Conservation (phyloP, 1,140 invertebrate species). For the Bradynema listronoti region DNA sequence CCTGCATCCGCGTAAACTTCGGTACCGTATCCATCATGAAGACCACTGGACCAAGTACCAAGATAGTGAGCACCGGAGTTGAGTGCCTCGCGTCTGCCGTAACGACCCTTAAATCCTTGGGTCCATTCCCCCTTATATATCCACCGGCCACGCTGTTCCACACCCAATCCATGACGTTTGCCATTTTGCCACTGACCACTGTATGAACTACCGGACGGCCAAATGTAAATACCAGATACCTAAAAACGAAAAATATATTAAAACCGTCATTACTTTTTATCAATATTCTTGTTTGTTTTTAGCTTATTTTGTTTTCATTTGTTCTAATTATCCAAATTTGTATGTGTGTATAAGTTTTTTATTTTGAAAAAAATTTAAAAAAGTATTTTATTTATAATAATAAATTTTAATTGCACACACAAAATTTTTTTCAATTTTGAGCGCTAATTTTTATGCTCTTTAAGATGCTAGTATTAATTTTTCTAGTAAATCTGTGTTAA, state of each 20-base stretch:
- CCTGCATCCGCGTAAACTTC: slow-evolving; percentile 98
- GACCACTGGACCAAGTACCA: slow-evolving; percentile 95
- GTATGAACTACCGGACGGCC: slow-evolving; percentile 91
- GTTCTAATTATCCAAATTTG: no score
- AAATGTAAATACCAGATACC: slow-evolving; percentile 96
- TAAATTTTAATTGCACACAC: no score
- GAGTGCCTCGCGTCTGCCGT: slow-evolving; percentile 87
- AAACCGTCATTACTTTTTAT: no score
- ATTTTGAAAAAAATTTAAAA: no score
- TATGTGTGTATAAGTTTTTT: no score
- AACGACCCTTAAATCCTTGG: slow-evolving; percentile 96
- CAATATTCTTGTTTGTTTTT: no score
- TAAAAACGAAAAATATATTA: not conserved
- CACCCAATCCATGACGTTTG: slow-evolving; percentile 90
- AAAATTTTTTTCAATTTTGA: no score
- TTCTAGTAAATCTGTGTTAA: no score
- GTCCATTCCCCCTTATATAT: slow-evolving; percentile 95
- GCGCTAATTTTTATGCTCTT: no score
- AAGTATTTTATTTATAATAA: no score
- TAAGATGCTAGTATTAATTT: no score
- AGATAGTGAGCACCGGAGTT: slow-evolving; percentile 94
- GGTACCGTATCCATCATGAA: slow-evolving; percentile 97
- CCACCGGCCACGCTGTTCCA: slow-evolving; percentile 91
- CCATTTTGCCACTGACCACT: slow-evolving; percentile 98
- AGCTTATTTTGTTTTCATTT: no score